These are phyloP conservation scores for Lichenostomus cassidix DNA, from an alignment of 2,113 vertebrate species.

Conservation along the genomic window DNA sequence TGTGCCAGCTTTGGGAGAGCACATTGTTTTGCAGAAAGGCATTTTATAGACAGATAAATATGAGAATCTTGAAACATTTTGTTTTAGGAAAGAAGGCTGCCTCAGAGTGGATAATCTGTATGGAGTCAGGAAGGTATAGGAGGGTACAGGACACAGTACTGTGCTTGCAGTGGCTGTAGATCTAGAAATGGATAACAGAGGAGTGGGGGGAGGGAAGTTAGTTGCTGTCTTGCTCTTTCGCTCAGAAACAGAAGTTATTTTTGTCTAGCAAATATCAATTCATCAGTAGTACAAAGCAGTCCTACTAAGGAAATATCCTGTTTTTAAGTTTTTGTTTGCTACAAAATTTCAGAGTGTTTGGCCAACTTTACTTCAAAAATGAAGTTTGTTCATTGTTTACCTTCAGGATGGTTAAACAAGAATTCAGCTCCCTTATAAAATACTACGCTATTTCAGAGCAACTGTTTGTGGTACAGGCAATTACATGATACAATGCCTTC, in stretches of 20 bases:
- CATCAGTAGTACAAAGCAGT: not conserved
- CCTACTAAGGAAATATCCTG: not conserved
- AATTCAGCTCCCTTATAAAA: not conserved
- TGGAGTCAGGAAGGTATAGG: conserved; percentile 55
- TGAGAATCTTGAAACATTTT: not conserved
- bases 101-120: conserved; percentile 54
- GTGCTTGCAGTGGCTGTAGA: conserved; percentile 26
- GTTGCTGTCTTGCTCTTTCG: not conserved
- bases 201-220: not conserved
- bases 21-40: not conserved
- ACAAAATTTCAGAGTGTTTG: not conserved
- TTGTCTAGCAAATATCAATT: not conserved
- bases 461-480: not conserved
- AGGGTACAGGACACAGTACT: conserved; percentile 25
- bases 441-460: not conserved
- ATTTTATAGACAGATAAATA: conserved; percentile 20
- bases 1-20: not conserved
- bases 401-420: not conserved
- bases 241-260: conserved; percentile 12
- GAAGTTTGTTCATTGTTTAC: not conserved
- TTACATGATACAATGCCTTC: not conserved
- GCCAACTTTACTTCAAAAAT: not conserved
- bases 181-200: conserved; percentile 36
- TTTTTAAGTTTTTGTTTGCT: not conserved
- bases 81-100: conserved; percentile 39